Base-by-base conservation (phyloP, 2,888 invertebrate genomes). In the Hemistola chrysoprasaria region DNA sequence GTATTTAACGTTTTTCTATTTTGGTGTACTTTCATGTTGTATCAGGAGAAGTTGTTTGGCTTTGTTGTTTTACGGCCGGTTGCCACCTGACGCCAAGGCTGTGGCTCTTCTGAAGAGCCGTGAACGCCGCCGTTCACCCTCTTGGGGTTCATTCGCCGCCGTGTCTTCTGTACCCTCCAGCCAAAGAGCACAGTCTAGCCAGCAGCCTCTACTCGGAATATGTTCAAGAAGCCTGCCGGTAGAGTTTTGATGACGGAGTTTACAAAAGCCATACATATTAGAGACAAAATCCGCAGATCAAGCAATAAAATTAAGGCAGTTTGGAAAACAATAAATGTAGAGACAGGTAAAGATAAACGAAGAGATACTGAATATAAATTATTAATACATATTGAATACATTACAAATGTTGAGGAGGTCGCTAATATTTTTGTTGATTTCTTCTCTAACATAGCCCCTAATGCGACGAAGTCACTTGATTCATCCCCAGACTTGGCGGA, bases 61-160 rank as follows among this genome's bases (percentile, higher is more conserved):
- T 16, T 3, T 16, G 4, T 16, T 3, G 16, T 16, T 40, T 40
- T 39, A 42, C 42, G 39, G 40, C 28, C 35, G 41, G 47, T 35
- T 41, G 40, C 34, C 45, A 33, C 38, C 40, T 40, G 37, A 48
- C 40, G 22, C 37, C 38, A 47, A 43, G 48, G 16, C 16, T 22
- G 20, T 40, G 7, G 6, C 26, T 20, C 22, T 16, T 9, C 16
- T 16, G 10, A 4, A 16, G 16, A 32, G 26, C 22, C 30, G 16
- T 31, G 40, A 36, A 45, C 31, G 42, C 47, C 32, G 38, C 47
- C 47, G 51, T 48, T 51, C 45, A 23, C 26, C 44, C 34, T 0
- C 8, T 22, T 2, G n/a, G 33, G 46, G 20, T 20, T 50, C 46
- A n/a, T 50, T 40, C 50, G 50, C 45, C 37, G 31, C 47, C 47